Evolutionary conservation across 2,888 invertebrate species (phyloP).

Genomic region (Ophonus ardosiacus): DNA sequence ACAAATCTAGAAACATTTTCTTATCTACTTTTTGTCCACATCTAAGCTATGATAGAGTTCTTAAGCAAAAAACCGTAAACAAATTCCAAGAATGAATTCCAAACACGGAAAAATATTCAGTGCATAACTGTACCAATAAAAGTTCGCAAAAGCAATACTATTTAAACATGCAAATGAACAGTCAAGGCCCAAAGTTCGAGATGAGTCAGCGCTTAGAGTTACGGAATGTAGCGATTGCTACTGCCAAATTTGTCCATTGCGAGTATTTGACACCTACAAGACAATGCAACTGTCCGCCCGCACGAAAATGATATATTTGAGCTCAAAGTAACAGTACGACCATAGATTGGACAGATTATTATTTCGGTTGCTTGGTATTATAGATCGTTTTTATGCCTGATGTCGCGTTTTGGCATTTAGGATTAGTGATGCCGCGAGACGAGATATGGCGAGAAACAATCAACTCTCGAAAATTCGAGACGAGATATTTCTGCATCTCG

Average conservation of each 20-base stretch:
- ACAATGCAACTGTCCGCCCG: slow-evolving; percentile 32
- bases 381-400: too few species aligned
- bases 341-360: too few species aligned
- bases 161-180: slow-evolving; percentile 58
- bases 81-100: slow-evolving; percentile 25
- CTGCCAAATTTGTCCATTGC: slow-evolving; percentile 35
- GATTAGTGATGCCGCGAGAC: too few species aligned
- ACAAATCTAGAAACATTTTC: background rate
- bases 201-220: slow-evolving; percentile 41
- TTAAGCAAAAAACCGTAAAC: background rate
- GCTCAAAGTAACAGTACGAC: too few species aligned
- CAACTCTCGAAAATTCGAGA: too few species aligned
- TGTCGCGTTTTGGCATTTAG: too few species aligned
- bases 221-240: slow-evolving; percentile 18
- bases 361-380: too few species aligned
- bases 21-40: background rate
- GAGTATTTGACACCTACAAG: background rate
- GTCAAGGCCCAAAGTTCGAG: slow-evolving; percentile 60
- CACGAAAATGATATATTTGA: background rate
- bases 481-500: too few species aligned
- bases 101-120: slow-evolving; percentile 46
- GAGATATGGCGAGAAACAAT: too few species aligned
- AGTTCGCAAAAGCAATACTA: slow-evolving; percentile 34
- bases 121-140: slow-evolving; percentile 59
- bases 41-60: background rate